These are phyloP conservation scores for Channa striata DNA, from an alignment of 2,797 vertebrate species.

Conservation along the genomic window DNA sequence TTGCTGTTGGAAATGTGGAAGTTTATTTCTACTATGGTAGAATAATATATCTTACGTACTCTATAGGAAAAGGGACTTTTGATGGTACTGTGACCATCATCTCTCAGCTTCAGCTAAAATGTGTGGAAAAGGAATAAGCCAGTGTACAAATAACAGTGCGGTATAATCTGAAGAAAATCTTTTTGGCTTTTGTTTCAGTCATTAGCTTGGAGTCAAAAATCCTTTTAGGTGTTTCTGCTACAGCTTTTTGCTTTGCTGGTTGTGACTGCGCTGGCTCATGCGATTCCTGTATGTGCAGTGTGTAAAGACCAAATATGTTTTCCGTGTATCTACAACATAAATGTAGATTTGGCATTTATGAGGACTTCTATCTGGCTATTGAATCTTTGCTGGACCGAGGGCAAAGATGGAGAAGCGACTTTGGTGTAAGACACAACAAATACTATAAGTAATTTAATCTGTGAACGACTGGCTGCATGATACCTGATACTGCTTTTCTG, in stretches of 20 bases:
- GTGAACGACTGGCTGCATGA: slow-evolving; percentile 61
- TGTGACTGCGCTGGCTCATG: slow-evolving; percentile 49
- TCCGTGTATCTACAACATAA: slow-evolving; percentile 76
- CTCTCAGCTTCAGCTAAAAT: slow-evolving; percentile 25
- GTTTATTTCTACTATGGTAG: slow-evolving; percentile 26
- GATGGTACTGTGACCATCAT: slow-evolving; percentile 41
- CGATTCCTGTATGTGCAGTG: slow-evolving; percentile 65
- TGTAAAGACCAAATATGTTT: slow-evolving; percentile 48
- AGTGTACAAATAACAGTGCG: slow-evolving; percentile 7
- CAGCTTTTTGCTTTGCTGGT: slow-evolving; percentile 67
- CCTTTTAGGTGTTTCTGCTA: slow-evolving; percentile 62
- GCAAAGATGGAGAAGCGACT: slow-evolving; percentile 80
- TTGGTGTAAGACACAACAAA: slow-evolving; percentile 48
- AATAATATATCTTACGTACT: slow-evolving; percentile 8
- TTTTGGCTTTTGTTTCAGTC: slow-evolving; percentile 43
- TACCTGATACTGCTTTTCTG: slow-evolving; percentile 80
- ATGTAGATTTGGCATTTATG: slow-evolving; percentile 81
- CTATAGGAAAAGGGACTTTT: slow-evolving; percentile 16
- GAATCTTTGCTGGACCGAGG: slow-evolving; percentile 77
- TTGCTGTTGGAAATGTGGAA: slow-evolving; percentile 42
- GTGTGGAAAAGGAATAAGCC: slow-evolving; percentile 27
- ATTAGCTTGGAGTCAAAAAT: slow-evolving; percentile 49
- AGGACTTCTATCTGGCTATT: slow-evolving; percentile 65
- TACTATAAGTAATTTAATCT: slow-evolving; percentile 31
- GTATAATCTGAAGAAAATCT: slow-evolving; percentile 45